phyloP scores from a whole-genome alignment of 2,113 vertebrate genomes.

The Cranoglanis bouderius region DNA sequence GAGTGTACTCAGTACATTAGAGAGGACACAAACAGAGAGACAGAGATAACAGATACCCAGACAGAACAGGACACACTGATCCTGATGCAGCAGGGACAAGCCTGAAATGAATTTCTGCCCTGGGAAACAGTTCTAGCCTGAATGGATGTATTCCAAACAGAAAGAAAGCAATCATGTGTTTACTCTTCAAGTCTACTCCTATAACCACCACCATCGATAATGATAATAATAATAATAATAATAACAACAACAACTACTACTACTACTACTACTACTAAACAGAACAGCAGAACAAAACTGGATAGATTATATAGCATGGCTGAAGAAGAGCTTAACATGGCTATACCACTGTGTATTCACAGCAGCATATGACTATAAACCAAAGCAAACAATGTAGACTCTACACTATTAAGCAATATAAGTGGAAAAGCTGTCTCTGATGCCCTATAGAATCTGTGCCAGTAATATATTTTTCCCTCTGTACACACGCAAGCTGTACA shows the following conservation, averaged over 20 bases:
- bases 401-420: no score
- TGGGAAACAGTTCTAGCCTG: neutral
- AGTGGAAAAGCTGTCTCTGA: no score
- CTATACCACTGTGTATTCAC: neutral
- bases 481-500: no score
- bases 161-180: neutral
- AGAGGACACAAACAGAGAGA: neutral
- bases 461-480: no score
- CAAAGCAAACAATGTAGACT: no score
- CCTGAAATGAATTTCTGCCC: neutral
- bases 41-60: neutral
- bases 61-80: slow-evolving; percentile 27
- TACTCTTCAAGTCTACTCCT: neutral
- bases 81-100: neutral
- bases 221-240: neutral
- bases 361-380: no score
- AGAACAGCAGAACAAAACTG: no score
- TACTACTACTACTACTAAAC: neutral
- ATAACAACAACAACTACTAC: neutral
- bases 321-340: neutral
- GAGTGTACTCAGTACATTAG: neutral
- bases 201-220: neutral
- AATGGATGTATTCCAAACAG: neutral
- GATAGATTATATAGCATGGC: neutral
- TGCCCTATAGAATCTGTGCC: no score